These are phyloP conservation scores for Neosilurus hyrtlii DNA, from an alignment of 2,797 vertebrate species.

Conservation along the genomic window DNA sequence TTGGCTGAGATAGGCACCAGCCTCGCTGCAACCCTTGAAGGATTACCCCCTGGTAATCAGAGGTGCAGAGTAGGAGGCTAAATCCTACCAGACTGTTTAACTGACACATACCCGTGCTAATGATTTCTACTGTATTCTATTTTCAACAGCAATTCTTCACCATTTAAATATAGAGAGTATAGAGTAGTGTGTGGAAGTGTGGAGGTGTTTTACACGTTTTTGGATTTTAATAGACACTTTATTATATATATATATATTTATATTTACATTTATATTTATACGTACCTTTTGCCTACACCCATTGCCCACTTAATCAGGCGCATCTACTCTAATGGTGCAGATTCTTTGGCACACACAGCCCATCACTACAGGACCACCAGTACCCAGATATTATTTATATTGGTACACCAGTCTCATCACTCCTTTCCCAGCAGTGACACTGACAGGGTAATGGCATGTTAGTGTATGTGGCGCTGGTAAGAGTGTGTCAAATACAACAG, in stretches of 20 bases:
- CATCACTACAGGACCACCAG: neutral
- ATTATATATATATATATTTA: neutral
- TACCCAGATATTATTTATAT: neutral
- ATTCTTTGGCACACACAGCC: neutral
- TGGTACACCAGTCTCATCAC: neutral
- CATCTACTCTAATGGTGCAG: neutral
- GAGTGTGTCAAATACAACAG: neutral
- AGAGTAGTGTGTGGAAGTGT: neutral
- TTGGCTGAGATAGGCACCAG: too few relatives aligned
- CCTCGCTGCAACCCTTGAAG: too few relatives aligned
- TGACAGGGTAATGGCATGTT: slow-evolving; percentile 4
- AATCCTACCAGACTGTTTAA: slow-evolving; percentile 1
- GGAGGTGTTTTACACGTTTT: neutral
- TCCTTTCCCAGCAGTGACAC: neutral
- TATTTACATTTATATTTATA: neutral
- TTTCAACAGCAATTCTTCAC: neutral
- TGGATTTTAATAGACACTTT: neutral
- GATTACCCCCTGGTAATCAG: neutral
- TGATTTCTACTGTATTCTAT: slow-evolving; percentile 10
- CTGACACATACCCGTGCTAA: neutral
- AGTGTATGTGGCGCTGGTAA: neutral
- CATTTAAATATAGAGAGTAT: neutral
- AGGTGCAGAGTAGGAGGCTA: slow-evolving; percentile 6
- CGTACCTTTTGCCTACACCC: neutral
- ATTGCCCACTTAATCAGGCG: neutral